These are phyloP conservation scores for Bombyx mori DNA, from an alignment of 1,140 invertebrate genomes.

Conservation along the genomic window ASM3026992v2 NC_085118.1:1131501-1132000, in stretches of 20 bases:
- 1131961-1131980: no score
- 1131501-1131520: no score
- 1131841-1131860: conserved; percentile 7
- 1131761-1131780: conserved; percentile 17
- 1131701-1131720: neutral
- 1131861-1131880: conserved; percentile 6
- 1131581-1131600: neutral
- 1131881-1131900: neutral
- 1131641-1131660: conserved; percentile 44
- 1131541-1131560: no score
- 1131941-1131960: no score
- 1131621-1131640: conserved; percentile 58
- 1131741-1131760: neutral
- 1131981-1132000: no score
- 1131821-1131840: conserved; percentile 11
- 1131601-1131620: conserved; percentile 37
- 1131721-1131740: conserved; percentile 13
- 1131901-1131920: conserved; percentile 24
- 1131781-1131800: conserved; percentile 46
- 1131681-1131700: neutral
- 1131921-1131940: conserved; percentile 12
- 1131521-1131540: no score
- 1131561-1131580: no score
- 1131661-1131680: conserved; percentile 35
- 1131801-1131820: conserved; percentile 47